These are phyloP conservation scores for Agrotis ipsilon DNA, from an alignment of 2,888 invertebrate species.

Conservation along the genomic window DNA sequence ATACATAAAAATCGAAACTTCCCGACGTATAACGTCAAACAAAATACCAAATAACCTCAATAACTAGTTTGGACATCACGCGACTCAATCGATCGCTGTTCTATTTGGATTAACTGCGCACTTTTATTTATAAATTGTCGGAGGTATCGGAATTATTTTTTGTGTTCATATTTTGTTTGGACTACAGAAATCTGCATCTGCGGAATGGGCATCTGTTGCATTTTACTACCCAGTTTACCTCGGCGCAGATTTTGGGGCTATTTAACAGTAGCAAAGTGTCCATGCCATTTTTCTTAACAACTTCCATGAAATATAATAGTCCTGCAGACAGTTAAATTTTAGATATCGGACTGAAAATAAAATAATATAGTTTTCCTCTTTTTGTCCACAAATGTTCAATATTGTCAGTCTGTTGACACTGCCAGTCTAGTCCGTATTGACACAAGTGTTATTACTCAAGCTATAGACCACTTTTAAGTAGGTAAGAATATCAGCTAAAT, in stretches of 20 bases:
- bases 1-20: constrained; percentile 21
- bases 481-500: neutral
- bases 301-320: no score
- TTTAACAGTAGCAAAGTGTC: no score
- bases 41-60: constrained; percentile 56
- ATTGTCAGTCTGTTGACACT: neutral
- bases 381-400: neutral
- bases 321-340: no score
- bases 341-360: no score
- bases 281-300: no score
- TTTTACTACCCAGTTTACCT: no score
- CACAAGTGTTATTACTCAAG: neutral
- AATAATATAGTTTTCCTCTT: neutral
- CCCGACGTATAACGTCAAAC: constrained; percentile 20
- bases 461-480: neutral
- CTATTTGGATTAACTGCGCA: constrained; percentile 26
- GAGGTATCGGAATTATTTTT: neutral
- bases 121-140: constrained; percentile 1
- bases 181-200: no score
- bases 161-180: no score
- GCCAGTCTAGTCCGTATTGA: neutral
- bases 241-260: no score
- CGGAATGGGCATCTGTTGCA: no score
- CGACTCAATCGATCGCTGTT: constrained; percentile 50
- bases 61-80: constrained; percentile 53